Base-by-base conservation (phyloP, 2,113 vertebrate species). In the Loxodonta africana region DNA sequence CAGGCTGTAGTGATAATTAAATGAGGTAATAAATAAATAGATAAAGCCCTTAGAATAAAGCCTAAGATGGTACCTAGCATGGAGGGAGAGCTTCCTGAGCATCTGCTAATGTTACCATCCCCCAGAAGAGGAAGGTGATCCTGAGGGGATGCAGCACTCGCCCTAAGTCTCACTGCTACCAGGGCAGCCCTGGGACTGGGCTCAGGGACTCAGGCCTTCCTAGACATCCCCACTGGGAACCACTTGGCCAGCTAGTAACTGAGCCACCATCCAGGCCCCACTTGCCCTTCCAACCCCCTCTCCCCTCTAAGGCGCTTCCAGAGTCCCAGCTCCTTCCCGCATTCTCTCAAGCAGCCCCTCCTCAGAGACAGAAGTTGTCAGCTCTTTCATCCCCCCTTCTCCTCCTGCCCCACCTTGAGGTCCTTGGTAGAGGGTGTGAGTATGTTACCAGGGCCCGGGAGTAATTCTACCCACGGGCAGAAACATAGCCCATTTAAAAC, bases 261-360 rank as follows among this genome's bases (percentile, higher is more conserved):
- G 12, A 15, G 11, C 0, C 15, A 2, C 73, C 12, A 77, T 25
- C 7, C 5, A 12, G 74, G 53, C 14, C 88, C 28, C 0, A 0
- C 20, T 11, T 2, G 33, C 14, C 67, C 28, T 15, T 17, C 10
- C 1, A 14, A 0, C 1, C 26, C 2, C 41, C 8, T 23, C 15
- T 21, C 48, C 23, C 28, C 28, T 33, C 25, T 12, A 11, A 0
- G 1, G 23, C 0, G 25, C 53, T 62, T 80, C 80, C 37, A 3
- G 20, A 46, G 63, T 5, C 81, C 2, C 4, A 1, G 84, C 30
- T 15, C 67, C 33, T 69, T 33, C 63, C 37, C n/a, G 11, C 41
- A 25, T 1, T 20, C 8, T 33, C 33, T 17, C 81, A n/a, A 23
- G 86, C 15, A 53, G 48, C 81, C 51, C 46, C 46, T 37, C 28